Percentiles rank a stretch among this genome's conserved stretches.
Evolutionary conservation across 2,888 invertebrate genomes (phyloP).

Genomic region (Thalpophila matura): DNA sequence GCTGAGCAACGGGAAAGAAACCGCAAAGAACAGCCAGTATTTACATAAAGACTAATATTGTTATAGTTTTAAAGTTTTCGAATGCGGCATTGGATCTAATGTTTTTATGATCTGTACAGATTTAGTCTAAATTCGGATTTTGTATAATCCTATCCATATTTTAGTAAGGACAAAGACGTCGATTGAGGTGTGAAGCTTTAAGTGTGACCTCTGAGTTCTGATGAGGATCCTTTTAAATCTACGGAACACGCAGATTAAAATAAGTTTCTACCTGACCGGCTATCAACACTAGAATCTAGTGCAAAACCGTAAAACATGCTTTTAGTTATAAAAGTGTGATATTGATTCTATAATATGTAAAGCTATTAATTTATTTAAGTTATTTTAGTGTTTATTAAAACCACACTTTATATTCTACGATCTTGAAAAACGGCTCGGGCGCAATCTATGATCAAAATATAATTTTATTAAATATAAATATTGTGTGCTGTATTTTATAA

Average conservation of each 20-base stretch:
- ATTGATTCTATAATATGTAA: constrained; percentile 35
- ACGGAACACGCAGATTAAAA: constrained; percentile 9
- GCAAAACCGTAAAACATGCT: constrained; percentile 51
- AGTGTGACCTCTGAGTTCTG: too few species aligned
- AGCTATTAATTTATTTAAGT: constrained; percentile 44
- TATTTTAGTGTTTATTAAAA: constrained; percentile 58
- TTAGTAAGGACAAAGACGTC: too few species aligned
- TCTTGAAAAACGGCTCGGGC: constrained; percentile 31
- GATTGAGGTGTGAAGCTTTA: too few species aligned
- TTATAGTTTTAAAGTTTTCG: too few species aligned
- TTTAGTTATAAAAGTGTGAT: constrained; percentile 49
- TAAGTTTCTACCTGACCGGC: not conserved
- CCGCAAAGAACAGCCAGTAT: too few species aligned
- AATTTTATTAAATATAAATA: constrained; percentile 39
- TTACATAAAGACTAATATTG: too few species aligned
- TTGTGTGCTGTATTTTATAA: not conserved
- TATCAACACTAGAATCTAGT: constrained; percentile 28
- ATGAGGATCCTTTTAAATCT: not conserved
- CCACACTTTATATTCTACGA: constrained; percentile 53
- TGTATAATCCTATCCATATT: too few species aligned
- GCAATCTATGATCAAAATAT: constrained; percentile 16
- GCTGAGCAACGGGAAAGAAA: too few species aligned
- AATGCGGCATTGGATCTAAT: too few species aligned
- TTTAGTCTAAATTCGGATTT: too few species aligned
- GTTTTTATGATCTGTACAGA: too few species aligned